Evolutionary conservation across 2,888 invertebrate species (phyloP).

Genomic region (Trypoxylon attenuatum): DNA sequence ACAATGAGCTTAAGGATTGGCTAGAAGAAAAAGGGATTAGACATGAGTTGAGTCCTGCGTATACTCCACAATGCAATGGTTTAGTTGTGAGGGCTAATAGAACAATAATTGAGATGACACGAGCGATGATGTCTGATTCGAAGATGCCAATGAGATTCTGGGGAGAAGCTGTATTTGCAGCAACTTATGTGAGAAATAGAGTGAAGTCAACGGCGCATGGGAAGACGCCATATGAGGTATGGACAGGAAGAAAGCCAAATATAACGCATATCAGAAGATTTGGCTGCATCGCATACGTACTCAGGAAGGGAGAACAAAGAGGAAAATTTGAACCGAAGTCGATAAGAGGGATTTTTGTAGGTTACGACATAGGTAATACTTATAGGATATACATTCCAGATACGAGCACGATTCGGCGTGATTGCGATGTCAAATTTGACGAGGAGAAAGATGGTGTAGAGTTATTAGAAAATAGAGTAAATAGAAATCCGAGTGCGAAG

Average conservation of each 20-base stretch:
- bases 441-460: neutral
- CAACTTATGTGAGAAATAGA: conserved; percentile 4
- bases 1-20: neutral
- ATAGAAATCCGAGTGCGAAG: neutral
- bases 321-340: no score
- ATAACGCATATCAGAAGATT: conserved; percentile 6
- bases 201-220: conserved; percentile 6
- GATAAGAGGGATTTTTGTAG: conserved; percentile 13
- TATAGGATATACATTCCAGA: conserved; percentile 12
- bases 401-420: conserved; percentile 1
- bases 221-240: conserved; percentile 15
- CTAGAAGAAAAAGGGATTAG: neutral
- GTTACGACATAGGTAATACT: conserved; percentile 6
- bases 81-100: conserved; percentile 5
- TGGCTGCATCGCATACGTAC: neutral
- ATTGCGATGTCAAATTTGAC: no score
- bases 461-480: neutral
- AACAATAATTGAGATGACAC: conserved; percentile 4
- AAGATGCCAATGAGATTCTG: conserved; percentile 9
- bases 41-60: conserved; percentile 6
- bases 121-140: neutral
- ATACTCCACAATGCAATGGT: conserved; percentile 14
- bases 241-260: no score
- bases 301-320: no score
- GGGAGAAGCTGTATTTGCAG: conserved; percentile 1